Base-by-base conservation (phyloP, 2,113 vertebrate genomes). In the Felis chaus region DNA sequence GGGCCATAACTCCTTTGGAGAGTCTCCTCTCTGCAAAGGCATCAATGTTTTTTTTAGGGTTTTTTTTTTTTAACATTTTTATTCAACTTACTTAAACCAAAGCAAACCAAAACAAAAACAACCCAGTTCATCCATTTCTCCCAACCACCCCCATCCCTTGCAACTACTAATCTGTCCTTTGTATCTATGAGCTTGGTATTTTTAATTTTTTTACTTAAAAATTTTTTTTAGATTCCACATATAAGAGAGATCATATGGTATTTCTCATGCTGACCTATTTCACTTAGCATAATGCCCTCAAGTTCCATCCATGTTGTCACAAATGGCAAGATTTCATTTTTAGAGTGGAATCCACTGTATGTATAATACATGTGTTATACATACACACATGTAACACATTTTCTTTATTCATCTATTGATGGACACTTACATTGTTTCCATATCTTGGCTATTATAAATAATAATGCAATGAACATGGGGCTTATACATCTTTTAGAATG, bases 21-120 rank as follows among this genome's bases (percentile, higher is more conserved):
- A 84, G 31, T 57, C 33, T 98, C 90, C 85, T 55, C 21, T 68
- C 95, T 76, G 69, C 95, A 88, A 95, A 73, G 57, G 79, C 88
- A 89, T 97, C 93, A 92, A 57, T 45, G 41, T 45, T 95, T 25
- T 33, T 39, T 41, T 27, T 74, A 11, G 36, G 41, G 39, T 27
- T 16, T 39, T 74, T 45, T 13, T 33, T 36, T 71, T 74, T 29
- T 76, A 48, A 78, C 1, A 6, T 33, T 53, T 79, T 53, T 33
- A 50, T 53, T 79, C 31, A 79, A 79, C 48, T 53, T 21, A 63
- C 19, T 63, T 79, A 50, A 79, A 50, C 76, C 33, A 79, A 79
- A 76, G 45, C 45, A 45, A 9, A 45, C 45, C 45, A 25, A 78
- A 69, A 39, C 36, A 5, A 79, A 79, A 79, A 66, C 65, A 21